Evolutionary conservation across 2,113 vertebrate species (phyloP).

Genomic region (Aldabrachelys gigantea): DNA sequence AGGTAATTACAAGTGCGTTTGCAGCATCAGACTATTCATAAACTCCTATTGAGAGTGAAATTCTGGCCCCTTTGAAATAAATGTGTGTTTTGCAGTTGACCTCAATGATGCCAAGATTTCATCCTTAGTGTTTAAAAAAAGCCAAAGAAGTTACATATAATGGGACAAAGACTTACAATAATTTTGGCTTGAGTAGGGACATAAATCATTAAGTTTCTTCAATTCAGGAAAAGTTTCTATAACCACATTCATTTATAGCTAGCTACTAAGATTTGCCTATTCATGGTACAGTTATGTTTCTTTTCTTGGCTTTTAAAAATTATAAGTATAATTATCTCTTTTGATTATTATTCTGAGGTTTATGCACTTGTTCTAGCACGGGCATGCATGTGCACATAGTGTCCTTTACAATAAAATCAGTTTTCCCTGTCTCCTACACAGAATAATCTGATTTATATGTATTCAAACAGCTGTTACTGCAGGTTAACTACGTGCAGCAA

Average conservation of each 20-base stretch:
- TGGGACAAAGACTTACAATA: background rate
- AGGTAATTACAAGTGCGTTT: background rate
- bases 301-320: background rate
- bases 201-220: background rate
- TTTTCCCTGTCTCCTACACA: background rate
- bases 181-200: background rate
- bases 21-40: background rate
- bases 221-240: background rate
- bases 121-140: background rate
- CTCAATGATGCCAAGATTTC: background rate
- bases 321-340: background rate
- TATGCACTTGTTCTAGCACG: background rate
- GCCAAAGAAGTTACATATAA: background rate
- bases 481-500: background rate
- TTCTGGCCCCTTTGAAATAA: background rate
- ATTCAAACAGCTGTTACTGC: background rate
- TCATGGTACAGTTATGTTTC: background rate
- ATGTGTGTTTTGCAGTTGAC: background rate
- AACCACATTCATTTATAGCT: background rate
- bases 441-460: background rate
- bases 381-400: background rate
- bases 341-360: background rate
- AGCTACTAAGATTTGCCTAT: conserved; percentile 8
- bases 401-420: background rate
- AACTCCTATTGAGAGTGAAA: background rate